Base-by-base conservation (phyloP, 1,140 invertebrate genomes). In the Philotrypesis tridentata region DNA sequence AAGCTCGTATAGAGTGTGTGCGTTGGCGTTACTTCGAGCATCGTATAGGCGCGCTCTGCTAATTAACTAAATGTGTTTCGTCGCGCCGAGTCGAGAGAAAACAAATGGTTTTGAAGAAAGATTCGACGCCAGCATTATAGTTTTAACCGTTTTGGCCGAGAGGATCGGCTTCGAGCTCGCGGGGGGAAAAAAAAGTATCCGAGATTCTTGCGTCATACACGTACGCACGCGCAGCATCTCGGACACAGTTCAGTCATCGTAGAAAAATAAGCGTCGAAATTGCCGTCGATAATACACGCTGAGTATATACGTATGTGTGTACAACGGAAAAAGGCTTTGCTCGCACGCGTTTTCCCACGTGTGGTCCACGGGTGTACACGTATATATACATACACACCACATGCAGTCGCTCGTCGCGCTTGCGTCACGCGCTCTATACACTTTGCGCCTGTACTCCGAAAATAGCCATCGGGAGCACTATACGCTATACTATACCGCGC, bases 321-420 rank as follows among this genome's bases (percentile, higher is more conserved):
- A n/a, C n/a, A n/a, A 61, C n/a, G 29, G 9, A 70, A 33, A 37
- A 70, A 70, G 37, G n/a, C n/a, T 31, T 29, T 12, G 14, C 29
- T 68, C 67, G n/a, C n/a, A 17, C 11, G 33, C 21, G 40, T 8
- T 70, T 70, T 70, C 83, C 82, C 85, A 85, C 85, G 85, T 85
- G 85, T 80, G 85, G 85, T 84, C 81, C 82, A n/a, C n/a, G n/a
- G n/a, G n/a, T n/a, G n/a, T n/a, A n/a, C n/a, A n/a, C n/a, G n/a
- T n/a, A n/a, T n/a, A n/a, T n/a, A n/a, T n/a, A n/a, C n/a, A n/a
- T n/a, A n/a, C n/a, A n/a, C 80, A 77, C 79, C n/a, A 70, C 82
- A 48, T 72, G 70, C 70, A 25, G 60, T n/a, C 60, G 23, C 9
- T n/a, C n/a, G 29, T n/a, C n/a, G n/a, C 43, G 71, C 68, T 84